Base-by-base conservation (phyloP, 1,140 invertebrate genomes). In the Drosophila sturtevanti region DNA sequence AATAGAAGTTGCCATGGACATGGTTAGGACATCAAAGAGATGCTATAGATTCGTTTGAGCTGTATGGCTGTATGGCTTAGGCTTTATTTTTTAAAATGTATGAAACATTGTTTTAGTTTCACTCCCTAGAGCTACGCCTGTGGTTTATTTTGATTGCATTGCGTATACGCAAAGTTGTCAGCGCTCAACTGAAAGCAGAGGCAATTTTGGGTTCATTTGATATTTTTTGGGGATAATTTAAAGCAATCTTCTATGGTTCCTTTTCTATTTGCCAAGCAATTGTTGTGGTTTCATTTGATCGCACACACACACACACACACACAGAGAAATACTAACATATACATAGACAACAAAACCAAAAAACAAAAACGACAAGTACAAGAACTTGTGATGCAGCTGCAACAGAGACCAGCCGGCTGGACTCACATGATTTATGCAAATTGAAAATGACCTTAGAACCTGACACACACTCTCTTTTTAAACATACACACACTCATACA, bases 371-470 rank as follows among this genome's bases (percentile, higher is more conserved):
- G 27, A 55, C 52, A 31, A 55, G 22, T 31, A 55, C 52, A 31
- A 31, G 52, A 55, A 55, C 52, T 55, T 27, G 27, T 55, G 52
- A 55, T 55, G 31, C 52, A 55, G 34, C 31, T 35, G 63, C 31
- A 65, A 41, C 34, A 65, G 68, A 63, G 14, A 54, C 51, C 41
- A 48, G 34, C 60, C 66, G 72, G 63, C 70, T 73, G 77, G 69
- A 73, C 64, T 79, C 59, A 68, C 77, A 80, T 85, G 81, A 85
- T 85, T 85, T 85, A 85, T 85, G 81, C 81, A 85, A 85, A 85
- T 85, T 85, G 81, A 85, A 85, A 85, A 79, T 85, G 81, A 85
- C 81, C 81, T 85, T 85, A 85, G 77, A 85, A 68, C 77, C 68
- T 66, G 75, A 62, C 61, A 72, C 55, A 61, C 64, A 64, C 68